Evolutionary conservation across 2,888 invertebrate species (phyloP).

Genomic region (Halocaridina rubra): DNA sequence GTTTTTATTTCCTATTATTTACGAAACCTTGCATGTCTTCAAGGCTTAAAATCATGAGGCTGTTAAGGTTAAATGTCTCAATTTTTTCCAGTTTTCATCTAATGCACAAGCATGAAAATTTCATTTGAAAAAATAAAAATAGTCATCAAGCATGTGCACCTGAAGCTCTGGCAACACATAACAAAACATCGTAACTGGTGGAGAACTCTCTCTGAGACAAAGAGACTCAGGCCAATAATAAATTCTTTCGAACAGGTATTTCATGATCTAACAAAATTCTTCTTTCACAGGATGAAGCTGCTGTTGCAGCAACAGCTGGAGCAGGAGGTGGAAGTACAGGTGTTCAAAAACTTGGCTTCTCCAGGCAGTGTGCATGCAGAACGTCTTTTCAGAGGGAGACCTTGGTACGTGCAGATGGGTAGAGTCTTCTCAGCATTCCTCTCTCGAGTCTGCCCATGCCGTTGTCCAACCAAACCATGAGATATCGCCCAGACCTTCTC

Average conservation of each 20-base stretch:
- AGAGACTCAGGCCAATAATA: no score
- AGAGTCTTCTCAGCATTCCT: slow-evolving; percentile 37
- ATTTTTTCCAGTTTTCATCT: no score
- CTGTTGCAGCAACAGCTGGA: background rate
- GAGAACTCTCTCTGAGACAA: no score
- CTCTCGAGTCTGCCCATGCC: slow-evolving; percentile 47
- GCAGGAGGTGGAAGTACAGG: background rate
- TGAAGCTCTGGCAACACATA: no score
- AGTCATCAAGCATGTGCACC: no score
- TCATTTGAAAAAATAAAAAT: no score
- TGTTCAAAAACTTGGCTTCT: background rate
- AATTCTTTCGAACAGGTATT: background rate
- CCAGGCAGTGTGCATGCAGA: background rate
- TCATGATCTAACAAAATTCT: background rate
- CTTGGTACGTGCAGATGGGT: slow-evolving; percentile 52
- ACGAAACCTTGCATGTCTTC: no score
- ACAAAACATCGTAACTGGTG: no score
- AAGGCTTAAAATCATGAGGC: no score
- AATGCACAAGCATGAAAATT: no score
- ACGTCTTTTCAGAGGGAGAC: slow-evolving; percentile 24
- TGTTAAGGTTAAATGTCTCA: no score
- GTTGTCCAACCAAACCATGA: slow-evolving; percentile 52
- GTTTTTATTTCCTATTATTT: no score
- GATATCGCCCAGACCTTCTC: slow-evolving; percentile 20
- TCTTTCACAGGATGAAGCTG: slow-evolving; percentile 11